These are phyloP conservation scores for Ichneumoninae sp. DNA, from an alignment of 2,888 invertebrate genomes.

Conservation along the genomic window DNA sequence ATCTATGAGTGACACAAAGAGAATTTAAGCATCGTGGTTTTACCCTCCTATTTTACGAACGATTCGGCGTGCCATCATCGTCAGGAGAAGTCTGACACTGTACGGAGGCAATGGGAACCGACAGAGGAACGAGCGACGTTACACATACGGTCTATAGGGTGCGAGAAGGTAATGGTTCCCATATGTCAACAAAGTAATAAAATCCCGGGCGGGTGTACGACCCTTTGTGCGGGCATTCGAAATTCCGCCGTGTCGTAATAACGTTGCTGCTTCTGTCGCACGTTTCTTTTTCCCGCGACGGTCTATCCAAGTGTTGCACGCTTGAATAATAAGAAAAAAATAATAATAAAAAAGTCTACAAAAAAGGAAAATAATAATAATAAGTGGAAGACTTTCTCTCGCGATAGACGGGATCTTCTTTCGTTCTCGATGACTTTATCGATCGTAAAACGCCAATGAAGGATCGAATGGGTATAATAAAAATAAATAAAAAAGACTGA, in stretches of 20 bases:
- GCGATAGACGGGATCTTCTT: constrained; percentile 31
- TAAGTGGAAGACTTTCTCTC: neutral
- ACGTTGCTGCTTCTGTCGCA: constrained; percentile 15
- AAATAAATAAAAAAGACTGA: constrained; percentile 15
- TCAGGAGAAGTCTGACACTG: constrained; percentile 19
- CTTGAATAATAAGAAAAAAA: constrained; percentile 34
- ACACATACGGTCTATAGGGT: neutral
- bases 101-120: neutral
- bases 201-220: constrained; percentile 54
- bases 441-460: constrained; percentile 57
- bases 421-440: constrained; percentile 33
- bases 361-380: constrained; percentile 29
- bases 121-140: constrained; percentile 30
- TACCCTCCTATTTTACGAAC: constrained; percentile 27
- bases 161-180: constrained; percentile 69
- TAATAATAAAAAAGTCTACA: constrained; percentile 28
- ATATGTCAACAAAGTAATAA: constrained; percentile 76
- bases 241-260: constrained; percentile 69
- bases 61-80: constrained; percentile 27
- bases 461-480: constrained; percentile 31
- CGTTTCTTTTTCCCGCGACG: neutral
- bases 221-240: constrained; percentile 49
- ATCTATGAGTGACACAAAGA: constrained; percentile 52
- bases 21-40: constrained; percentile 40
- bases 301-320: neutral